phyloP scores from a whole-genome alignment of 1,140 invertebrate species.

The Diorhabda sublineata region DNA sequence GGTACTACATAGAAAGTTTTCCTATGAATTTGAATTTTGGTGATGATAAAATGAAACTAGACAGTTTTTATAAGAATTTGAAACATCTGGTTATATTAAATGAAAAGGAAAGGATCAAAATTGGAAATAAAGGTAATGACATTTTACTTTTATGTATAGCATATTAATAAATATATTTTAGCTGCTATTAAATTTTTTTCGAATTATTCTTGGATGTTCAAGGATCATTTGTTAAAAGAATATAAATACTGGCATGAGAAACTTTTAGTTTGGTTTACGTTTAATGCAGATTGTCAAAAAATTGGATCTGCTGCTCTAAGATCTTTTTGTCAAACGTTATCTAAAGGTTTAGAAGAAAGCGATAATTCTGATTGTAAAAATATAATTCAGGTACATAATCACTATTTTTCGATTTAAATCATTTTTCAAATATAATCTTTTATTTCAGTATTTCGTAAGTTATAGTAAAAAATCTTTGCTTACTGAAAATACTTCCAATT shows the following conservation, averaged over 20 bases:
- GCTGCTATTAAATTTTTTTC: constrained; percentile 33
- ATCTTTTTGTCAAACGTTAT: constrained; percentile 43
- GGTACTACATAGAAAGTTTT: constrained; percentile 28
- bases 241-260: constrained; percentile 34
- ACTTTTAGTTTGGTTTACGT: constrained; percentile 27
- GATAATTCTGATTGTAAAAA: background rate
- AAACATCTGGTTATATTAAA: constrained; percentile 24
- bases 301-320: constrained; percentile 36
- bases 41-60: constrained; percentile 18
- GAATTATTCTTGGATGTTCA: constrained; percentile 31
- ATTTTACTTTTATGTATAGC: constrained; percentile 7
- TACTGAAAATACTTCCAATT: constrained; percentile 20
- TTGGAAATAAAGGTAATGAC: constrained; percentile 33
- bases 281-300: constrained; percentile 30
- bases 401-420: constrained; percentile 17
- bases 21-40: constrained; percentile 18
- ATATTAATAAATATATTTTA: constrained; percentile 17
- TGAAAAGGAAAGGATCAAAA: constrained; percentile 19
- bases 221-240: constrained; percentile 23
- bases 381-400: constrained; percentile 4
- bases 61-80: constrained; percentile 32
- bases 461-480: constrained; percentile 34
- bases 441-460: constrained; percentile 29
- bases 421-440: background rate
- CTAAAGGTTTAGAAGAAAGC: constrained; percentile 26